Percentiles rank a stretch among this genome's conserved stretches.
phyloP scores from a whole-genome alignment of 1,140 invertebrate species.

The Magallana angulata region DNA sequence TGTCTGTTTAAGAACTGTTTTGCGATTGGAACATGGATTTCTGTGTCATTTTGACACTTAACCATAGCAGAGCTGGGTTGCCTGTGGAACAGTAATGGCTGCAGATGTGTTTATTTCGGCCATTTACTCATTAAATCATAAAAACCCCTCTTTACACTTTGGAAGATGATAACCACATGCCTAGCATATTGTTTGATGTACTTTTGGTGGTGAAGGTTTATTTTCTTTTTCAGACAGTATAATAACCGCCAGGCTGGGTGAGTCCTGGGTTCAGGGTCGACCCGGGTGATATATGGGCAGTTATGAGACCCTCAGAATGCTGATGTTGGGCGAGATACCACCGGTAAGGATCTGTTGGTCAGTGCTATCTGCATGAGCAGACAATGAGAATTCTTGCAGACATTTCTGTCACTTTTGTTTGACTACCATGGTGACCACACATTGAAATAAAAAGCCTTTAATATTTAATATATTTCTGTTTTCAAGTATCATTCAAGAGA shows the following conservation, averaged over 20 bases:
- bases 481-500: too few relatives aligned
- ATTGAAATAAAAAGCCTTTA: not conserved
- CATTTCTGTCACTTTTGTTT: too few relatives aligned
- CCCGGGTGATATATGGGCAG: constrained; percentile 11
- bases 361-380: not conserved
- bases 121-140: constrained; percentile 38
- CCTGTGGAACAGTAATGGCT: constrained; percentile 5
- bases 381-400: not conserved
- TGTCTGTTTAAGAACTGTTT: constrained; percentile 4
- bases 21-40: not conserved
- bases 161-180: constrained; percentile 14
- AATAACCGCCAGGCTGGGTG: not conserved
- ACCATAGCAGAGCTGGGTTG: constrained; percentile 13
- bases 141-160: not conserved
- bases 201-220: constrained; percentile 17
- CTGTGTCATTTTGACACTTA: constrained; percentile 15
- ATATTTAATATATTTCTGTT: not conserved
- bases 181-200: constrained; percentile 28
- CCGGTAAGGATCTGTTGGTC: not conserved
- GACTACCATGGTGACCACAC: not conserved
- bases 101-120: constrained; percentile 21
- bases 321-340: not conserved
- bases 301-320: not conserved
- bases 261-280: not conserved
- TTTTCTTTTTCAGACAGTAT: constrained; percentile 27